Percentiles rank a stretch among this genome's conserved stretches.
phyloP scores from a whole-genome alignment of 2,113 vertebrate species.

The Pheucticus melanocephalus region DNA sequence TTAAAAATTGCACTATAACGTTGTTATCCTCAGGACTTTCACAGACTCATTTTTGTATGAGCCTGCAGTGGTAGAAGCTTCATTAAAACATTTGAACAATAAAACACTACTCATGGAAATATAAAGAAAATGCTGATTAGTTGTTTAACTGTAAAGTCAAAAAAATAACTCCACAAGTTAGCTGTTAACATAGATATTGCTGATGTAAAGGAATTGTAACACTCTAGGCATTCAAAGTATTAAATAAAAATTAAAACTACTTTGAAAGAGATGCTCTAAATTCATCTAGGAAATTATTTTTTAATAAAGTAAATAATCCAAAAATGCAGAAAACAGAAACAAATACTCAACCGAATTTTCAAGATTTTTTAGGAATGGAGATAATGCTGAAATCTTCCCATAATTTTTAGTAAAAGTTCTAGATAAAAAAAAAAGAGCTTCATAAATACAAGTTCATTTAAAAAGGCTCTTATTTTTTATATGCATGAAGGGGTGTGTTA shows the following conservation, averaged over 20 bases:
- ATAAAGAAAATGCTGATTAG: background rate
- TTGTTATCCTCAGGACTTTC: background rate
- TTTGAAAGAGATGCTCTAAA: background rate
- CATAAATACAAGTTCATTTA: background rate
- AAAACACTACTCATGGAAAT: background rate
- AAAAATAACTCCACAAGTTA: background rate
- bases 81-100: background rate
- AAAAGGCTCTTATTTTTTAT: background rate
- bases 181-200: background rate
- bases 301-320: background rate
- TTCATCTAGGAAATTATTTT: background rate
- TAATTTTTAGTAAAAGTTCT: background rate
- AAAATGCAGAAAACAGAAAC: background rate
- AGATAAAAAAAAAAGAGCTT: background rate
- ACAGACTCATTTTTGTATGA: background rate
- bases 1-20: background rate
- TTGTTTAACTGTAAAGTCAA: background rate
- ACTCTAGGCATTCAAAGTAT: background rate
- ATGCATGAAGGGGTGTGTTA: fast-evolving
- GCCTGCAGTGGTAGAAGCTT: background rate
- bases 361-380: background rate
- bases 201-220: background rate
- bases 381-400: background rate
- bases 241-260: background rate
- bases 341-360: background rate